Percentiles rank a stretch among this genome's conserved stretches.
Evolutionary conservation across 2,888 invertebrate genomes (phyloP).

Genomic region (Drosophila anomalipes): DNA sequence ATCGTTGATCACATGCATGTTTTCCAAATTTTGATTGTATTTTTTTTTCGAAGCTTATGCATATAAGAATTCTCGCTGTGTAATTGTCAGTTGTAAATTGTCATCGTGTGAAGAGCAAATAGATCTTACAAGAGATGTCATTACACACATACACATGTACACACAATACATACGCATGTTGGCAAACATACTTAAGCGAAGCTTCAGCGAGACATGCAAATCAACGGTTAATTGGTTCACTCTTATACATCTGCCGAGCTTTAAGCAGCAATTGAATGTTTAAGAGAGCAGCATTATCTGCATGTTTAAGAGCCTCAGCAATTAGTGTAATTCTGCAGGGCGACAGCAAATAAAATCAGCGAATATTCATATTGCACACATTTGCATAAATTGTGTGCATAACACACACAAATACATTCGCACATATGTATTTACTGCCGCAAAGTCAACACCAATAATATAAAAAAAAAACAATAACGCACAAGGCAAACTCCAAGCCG

Average conservation of each 20-base stretch:
- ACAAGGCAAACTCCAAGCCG: slow-evolving; percentile 62
- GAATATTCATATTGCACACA: slow-evolving; percentile 29
- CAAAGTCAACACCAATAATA: slow-evolving; percentile 58
- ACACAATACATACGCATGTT: background rate
- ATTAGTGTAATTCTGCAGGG: slow-evolving; percentile 27
- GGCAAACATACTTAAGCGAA: background rate
- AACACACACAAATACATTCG: slow-evolving; percentile 9
- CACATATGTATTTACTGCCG: slow-evolving; percentile 20
- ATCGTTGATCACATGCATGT: background rate
- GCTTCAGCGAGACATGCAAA: background rate
- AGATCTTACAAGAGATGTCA: slow-evolving; percentile 41
- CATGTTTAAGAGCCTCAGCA: slow-evolving; percentile 19
- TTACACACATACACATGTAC: background rate
- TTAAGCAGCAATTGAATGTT: background rate
- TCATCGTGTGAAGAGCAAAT: slow-evolving; percentile 71
- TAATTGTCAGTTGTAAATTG: slow-evolving; percentile 61
- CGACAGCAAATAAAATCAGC: slow-evolving; percentile 17
- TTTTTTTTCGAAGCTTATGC: slow-evolving; percentile 6
- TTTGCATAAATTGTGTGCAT: slow-evolving; percentile 11
- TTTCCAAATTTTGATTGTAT: background rate
- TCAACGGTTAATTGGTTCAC: slow-evolving; percentile 6
- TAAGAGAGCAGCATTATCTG: background rate
- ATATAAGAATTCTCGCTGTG: slow-evolving; percentile 48
- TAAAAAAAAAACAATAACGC: slow-evolving; percentile 36
- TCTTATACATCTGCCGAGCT: background rate